Evolutionary conservation across 2,888 invertebrate genomes (phyloP).

Genomic region (Noctua pronuba): DNA sequence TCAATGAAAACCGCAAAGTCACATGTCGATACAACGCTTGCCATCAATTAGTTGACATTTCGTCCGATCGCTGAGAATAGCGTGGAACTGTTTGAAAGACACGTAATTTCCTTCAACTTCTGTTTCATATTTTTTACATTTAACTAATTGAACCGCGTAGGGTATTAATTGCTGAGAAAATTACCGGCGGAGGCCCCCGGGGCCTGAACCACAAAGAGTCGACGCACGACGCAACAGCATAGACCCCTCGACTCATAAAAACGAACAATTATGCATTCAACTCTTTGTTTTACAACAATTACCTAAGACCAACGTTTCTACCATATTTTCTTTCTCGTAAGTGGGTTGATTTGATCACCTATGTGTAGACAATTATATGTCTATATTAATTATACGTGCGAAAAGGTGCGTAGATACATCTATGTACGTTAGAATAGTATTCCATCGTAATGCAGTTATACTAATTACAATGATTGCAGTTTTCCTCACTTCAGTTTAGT

Average conservation of each 20-base stretch:
- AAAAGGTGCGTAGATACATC: constrained; percentile 39
- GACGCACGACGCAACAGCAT: constrained; percentile 68
- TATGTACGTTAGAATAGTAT: constrained; percentile 13
- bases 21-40: constrained; percentile 79
- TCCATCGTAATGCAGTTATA: background rate
- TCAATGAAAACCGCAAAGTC: constrained; percentile 74
- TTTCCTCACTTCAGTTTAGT: constrained; percentile 28
- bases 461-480: constrained; percentile 12
- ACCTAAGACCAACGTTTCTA: constrained; percentile 76
- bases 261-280: constrained; percentile 83
- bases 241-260: constrained; percentile 81
- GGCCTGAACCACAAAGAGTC: constrained; percentile 85
- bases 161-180: constrained; percentile 89
- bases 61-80: constrained; percentile 75
- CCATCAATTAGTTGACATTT: constrained; percentile 79
- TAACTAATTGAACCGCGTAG: constrained; percentile 84
- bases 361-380: constrained; percentile 59
- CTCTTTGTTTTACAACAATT: constrained; percentile 82
- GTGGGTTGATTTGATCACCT: constrained; percentile 71
- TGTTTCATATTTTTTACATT: constrained; percentile 85
- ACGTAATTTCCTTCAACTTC: constrained; percentile 81
- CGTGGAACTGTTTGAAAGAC: constrained; percentile 78
- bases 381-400: constrained; percentile 42
- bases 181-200: constrained; percentile 80
- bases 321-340: constrained; percentile 76